These are phyloP conservation scores for Leucopsar rothschildi DNA, from an alignment of 2,113 vertebrate genomes.

Conservation along the genomic window DNA sequence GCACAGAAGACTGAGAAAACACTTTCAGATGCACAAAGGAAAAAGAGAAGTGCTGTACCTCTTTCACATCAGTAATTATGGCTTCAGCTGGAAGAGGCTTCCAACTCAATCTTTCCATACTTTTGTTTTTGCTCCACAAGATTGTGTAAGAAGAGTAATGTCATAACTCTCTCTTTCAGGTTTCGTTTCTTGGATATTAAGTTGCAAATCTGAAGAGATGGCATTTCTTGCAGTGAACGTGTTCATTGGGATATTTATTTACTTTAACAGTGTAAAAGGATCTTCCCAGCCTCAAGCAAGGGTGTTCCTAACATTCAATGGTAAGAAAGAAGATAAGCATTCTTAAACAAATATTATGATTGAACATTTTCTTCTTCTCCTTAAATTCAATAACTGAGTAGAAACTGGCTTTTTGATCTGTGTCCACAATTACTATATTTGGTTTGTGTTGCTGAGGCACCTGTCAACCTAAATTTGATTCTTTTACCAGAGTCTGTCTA, in stretches of 20 bases:
- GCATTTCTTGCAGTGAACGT: slow-evolving; percentile 49
- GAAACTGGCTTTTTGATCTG: not conserved
- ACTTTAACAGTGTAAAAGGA: slow-evolving; percentile 66
- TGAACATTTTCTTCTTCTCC: not conserved
- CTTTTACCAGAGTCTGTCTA: not conserved
- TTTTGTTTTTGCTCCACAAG: not conserved
- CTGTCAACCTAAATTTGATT: not conserved
- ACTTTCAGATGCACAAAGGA: not conserved
- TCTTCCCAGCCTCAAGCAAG: slow-evolving; percentile 78
- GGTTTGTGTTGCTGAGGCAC: not conserved
- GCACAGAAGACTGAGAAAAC: not conserved
- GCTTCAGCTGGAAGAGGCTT: not conserved
- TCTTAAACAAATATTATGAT: slow-evolving; percentile 46
- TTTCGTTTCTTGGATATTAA: slow-evolving; percentile 69
- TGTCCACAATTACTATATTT: not conserved
- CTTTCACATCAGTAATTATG: not conserved
- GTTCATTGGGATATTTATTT: slow-evolving; percentile 73
- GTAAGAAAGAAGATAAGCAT: slow-evolving; percentile 73
- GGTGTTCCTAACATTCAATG: slow-evolving; percentile 78
- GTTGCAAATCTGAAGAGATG: slow-evolving; percentile 69
- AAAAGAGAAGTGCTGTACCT: slow-evolving; percentile 6
- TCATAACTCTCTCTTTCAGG: slow-evolving; percentile 60
- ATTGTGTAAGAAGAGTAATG: not conserved
- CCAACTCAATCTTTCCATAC: not conserved
- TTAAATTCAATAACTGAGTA: not conserved